These are phyloP conservation scores for Muscicapa adusta DNA, from an alignment of 2,113 vertebrate species.

Conservation along the genomic window DNA sequence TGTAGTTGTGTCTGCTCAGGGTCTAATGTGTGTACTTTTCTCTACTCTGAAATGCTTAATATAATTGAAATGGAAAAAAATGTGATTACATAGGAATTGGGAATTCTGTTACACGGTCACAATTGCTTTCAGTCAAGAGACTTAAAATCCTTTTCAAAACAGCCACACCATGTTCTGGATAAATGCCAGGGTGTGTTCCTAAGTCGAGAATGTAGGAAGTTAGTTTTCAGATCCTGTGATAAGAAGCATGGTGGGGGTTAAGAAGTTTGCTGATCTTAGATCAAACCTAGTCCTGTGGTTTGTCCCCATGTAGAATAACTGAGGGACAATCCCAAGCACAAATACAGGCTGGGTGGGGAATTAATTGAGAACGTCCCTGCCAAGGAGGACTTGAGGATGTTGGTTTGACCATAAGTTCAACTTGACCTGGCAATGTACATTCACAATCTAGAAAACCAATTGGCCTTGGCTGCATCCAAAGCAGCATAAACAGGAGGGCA, in stretches of 20 bases:
- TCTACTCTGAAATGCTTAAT: neutral
- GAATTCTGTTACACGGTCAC: neutral
- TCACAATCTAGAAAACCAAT: neutral
- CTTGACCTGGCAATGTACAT: neutral
- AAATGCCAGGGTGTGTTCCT: neutral
- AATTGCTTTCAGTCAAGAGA: neutral
- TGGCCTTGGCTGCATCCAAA: neutral
- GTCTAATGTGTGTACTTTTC: neutral
- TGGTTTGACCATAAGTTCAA: neutral
- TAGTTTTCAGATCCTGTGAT: neutral
- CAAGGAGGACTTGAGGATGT: neutral
- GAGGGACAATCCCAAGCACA: neutral
- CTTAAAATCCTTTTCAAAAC: neutral
- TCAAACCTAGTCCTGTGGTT: neutral
- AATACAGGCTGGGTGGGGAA: neutral
- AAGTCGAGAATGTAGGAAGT: fast-evolving
- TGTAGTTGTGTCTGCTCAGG: neutral
- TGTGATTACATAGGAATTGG: neutral
- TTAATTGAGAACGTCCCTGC: neutral
- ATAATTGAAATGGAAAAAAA: neutral
- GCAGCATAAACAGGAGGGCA: neutral
- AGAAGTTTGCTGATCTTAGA: neutral
- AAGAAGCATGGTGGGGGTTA: neutral
- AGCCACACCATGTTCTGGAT: neutral
- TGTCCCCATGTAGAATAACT: neutral